Base-by-base conservation (phyloP, 2,888 invertebrate genomes). In the Eulithis testata region DNA sequence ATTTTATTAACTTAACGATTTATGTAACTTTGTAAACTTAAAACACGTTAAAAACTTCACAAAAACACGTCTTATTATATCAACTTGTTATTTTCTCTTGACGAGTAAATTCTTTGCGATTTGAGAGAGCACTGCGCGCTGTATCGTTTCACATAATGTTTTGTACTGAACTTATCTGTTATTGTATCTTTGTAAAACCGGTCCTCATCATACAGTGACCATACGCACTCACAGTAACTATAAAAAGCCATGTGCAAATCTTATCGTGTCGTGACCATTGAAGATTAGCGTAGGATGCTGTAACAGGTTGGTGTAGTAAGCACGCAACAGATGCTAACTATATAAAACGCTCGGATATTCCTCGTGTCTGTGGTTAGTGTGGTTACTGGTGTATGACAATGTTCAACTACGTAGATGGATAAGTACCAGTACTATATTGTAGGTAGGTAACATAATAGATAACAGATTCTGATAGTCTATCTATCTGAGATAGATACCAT, bases 241-340 rank as follows among this genome's bases (percentile, higher is more conserved):
- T 31, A 31, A 4, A 31, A 3, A 6, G 31, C 31, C 6, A 31
- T 31, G 31, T 31, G 6, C 31, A 6, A 31, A 31, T 31, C 31
- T 5, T 31, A 31, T 5, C 31, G 31, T 31, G 1, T 6, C 31
- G 31, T 31, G 11, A 5, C 43, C 59, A 60, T 52, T 44, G 44
- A 52, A 6, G 43, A 12, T 7, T 60, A 11, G 11, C 44, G 11
- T 21, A 7, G 44, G 5, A 6, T 11, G 11, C 3, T 52, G 52
- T 31, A 12, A 43, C 6, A 44, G 9, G 44, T 36, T 11, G 12
- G 6, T 44, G n/a, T 31, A n/a, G 40, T 6, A 51, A 60, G 31
- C 44, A 45, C 31, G 59, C 27, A 60, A 60, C 6, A 52, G 27
- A 52, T 52, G 9, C 40, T 40, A 40, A 5, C 8, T 8, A 5